Base-by-base conservation (phyloP, 2,113 vertebrate genomes). In the Bos indicus region DNA sequence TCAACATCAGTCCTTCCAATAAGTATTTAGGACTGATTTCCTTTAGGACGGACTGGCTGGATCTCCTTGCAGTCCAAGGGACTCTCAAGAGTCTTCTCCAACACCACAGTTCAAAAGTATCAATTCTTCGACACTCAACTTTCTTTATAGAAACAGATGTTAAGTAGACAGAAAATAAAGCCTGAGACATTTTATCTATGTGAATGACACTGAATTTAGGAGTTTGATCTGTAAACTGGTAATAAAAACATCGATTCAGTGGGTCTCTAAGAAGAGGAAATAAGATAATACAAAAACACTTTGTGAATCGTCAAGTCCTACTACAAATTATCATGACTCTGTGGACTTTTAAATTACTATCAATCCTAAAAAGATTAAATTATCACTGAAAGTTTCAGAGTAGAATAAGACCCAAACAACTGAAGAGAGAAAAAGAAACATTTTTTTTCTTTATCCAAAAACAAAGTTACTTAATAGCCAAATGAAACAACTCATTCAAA, bases 361-460 rank as follows among this genome's bases (percentile, higher is more conserved):
- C 30, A 85, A 84, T 85, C 5, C 67, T 88, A 94, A 92, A 90
- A 93, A 96, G 36, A 91, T 90, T 26, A 92, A 64, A 11, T 86
- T 74, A 97, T 91, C 36, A 96, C 2, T 88, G 57, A 97, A 97
- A 48, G 21, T 74, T 96, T 88, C 94, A 92, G 95, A 95, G 88
- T n/a, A 95, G 64, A 88, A 96, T 92, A 91, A 85, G 36, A 85
- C 2, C 12, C 26, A 84, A 67, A 43, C n/a, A 95, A 84, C 3
- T 80, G 51, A 51, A 80, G 14, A 48, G 71, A 81, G 74, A 62
- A 95, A 96, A 40, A 62, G 15, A 60, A 88, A 84, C 46, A 92
- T 52, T 71, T 92, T 81, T 81, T 67, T 93, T 7, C 30, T 71
- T 92, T 74, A 90, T 57, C 64, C 40, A 51, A 67, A 93, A 88